These are phyloP conservation scores for Agrilus cyanescens DNA, from an alignment of 2,888 invertebrate species.

Conservation along the genomic window DNA sequence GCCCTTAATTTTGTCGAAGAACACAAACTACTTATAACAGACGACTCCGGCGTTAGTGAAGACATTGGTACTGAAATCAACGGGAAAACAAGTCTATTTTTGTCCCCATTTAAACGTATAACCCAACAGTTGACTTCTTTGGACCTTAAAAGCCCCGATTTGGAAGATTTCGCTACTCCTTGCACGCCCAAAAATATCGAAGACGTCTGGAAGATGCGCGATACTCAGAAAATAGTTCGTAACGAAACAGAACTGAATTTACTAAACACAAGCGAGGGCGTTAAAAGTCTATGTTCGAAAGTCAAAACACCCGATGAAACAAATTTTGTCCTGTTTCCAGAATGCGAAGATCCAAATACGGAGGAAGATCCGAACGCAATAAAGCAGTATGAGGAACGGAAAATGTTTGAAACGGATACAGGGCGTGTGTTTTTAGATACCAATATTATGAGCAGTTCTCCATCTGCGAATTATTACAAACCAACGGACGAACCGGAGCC, in stretches of 20 bases:
- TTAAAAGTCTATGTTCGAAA: constrained; percentile 26
- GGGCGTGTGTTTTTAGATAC: constrained; percentile 39
- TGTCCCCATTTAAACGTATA: constrained; percentile 64
- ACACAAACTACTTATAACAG: constrained; percentile 45
- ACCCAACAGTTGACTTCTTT: constrained; percentile 64
- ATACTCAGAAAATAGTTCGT: constrained; percentile 11
- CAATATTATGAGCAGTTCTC: constrained; percentile 41
- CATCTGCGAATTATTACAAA: constrained; percentile 66
- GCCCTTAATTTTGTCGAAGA: constrained; percentile 73
- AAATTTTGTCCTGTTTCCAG: constrained; percentile 46
- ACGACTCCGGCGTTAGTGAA: constrained; percentile 32
- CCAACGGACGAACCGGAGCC: constrained; percentile 75
- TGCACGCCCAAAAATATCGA: constrained; percentile 49
- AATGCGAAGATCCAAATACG: constrained; percentile 36
- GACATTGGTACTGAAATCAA: constrained; percentile 27
- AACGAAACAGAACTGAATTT: constrained; percentile 21
- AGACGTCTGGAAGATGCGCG: constrained; percentile 47
- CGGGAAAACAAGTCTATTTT: constrained; percentile 25
- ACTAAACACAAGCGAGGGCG: constrained; percentile 32
- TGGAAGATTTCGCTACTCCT: constrained; percentile 58
- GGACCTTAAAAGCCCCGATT: constrained; percentile 60
- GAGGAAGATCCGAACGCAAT: constrained; percentile 14
- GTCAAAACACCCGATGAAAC: constrained; percentile 34
- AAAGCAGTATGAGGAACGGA: constrained; percentile 19
- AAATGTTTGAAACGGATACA: constrained; percentile 23